phyloP scores from a whole-genome alignment of 2,888 invertebrate genomes.

The Galeruca laticollis region DNA sequence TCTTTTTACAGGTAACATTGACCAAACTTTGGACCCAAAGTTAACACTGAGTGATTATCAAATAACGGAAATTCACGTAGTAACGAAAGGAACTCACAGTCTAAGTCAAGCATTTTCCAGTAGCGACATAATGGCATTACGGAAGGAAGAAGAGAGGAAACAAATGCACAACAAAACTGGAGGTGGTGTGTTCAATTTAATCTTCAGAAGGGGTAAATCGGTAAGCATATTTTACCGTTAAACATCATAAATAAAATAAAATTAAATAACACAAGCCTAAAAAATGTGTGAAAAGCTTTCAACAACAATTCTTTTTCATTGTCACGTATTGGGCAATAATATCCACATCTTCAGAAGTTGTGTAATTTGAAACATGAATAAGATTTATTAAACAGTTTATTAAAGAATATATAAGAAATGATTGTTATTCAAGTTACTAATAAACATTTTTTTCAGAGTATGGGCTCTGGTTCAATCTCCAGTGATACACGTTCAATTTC shows the following conservation, averaged over 20 bases:
- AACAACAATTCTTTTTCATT: too few relatives aligned
- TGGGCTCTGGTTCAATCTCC: slow-evolving; percentile 64
- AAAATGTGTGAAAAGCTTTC: too few relatives aligned
- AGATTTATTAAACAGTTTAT: too few relatives aligned
- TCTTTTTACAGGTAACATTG: slow-evolving; percentile 69
- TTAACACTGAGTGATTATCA: slow-evolving; percentile 74
- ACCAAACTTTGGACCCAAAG: slow-evolving; percentile 72
- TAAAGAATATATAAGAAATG: too few relatives aligned
- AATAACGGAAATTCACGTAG: slow-evolving; percentile 75
- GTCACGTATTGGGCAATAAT: too few relatives aligned
- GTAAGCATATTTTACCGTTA: slow-evolving; percentile 62
- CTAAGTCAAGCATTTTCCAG: slow-evolving; percentile 66
- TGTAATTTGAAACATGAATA: too few relatives aligned
- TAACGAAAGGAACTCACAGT: slow-evolving; percentile 68
- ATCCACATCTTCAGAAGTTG: too few relatives aligned
- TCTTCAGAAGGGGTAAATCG: slow-evolving; percentile 67
- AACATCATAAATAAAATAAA: background rate
- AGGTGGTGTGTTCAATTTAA: slow-evolving; percentile 69
- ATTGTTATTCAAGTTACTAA: background rate
- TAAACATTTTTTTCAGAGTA: slow-evolving; percentile 58
- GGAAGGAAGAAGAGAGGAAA: slow-evolving; percentile 71
- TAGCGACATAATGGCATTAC: slow-evolving; percentile 70
- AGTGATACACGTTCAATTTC: slow-evolving; percentile 68
- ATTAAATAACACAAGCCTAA: background rate
- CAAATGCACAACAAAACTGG: slow-evolving; percentile 68